Conservation (phyloP, 37 sponge, comb jelly and placozoan species). For the Hormiphora californensis region DNA sequence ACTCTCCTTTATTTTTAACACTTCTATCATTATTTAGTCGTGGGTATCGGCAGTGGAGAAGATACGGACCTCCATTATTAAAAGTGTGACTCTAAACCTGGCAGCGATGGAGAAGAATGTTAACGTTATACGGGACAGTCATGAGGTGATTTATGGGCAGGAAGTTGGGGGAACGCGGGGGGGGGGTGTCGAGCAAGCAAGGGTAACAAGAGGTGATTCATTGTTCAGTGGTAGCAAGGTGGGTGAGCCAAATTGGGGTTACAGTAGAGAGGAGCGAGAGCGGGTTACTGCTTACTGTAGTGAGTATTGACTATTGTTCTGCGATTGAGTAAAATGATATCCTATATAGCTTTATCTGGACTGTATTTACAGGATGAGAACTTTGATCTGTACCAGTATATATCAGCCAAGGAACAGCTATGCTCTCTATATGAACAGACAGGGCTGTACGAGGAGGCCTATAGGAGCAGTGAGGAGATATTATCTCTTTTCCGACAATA, state of each 20-base stretch:
- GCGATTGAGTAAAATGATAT: no score
- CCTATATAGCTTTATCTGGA: no score
- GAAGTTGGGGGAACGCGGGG: no score
- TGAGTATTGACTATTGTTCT: no score
- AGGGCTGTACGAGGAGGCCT: slow-evolving; percentile 48
- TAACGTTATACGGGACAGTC: not conserved
- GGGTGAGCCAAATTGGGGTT: no score
- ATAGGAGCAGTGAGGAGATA: slow-evolving; percentile 29
- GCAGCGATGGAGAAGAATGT: slow-evolving; percentile 24
- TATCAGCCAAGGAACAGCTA: slow-evolving; percentile 18
- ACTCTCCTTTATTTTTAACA: no score
- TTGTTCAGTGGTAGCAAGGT: no score
- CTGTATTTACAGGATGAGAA: not conserved
- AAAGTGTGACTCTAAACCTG: slow-evolving; percentile 1
- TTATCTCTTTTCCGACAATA: slow-evolving; percentile 48
- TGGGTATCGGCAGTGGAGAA: slow-evolving; percentile 13
- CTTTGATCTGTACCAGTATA: not conserved
- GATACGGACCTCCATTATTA: slow-evolving; percentile 1
- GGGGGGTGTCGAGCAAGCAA: no score
- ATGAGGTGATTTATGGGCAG: no score
- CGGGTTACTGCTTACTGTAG: no score
- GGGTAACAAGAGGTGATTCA: no score
- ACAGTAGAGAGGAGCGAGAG: no score
- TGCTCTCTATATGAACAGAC: slow-evolving; percentile 3
- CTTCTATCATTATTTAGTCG: not conserved